Conservation (phyloP, 2,113 vertebrate genomes). For the Oreochromis niloticus region DNA sequence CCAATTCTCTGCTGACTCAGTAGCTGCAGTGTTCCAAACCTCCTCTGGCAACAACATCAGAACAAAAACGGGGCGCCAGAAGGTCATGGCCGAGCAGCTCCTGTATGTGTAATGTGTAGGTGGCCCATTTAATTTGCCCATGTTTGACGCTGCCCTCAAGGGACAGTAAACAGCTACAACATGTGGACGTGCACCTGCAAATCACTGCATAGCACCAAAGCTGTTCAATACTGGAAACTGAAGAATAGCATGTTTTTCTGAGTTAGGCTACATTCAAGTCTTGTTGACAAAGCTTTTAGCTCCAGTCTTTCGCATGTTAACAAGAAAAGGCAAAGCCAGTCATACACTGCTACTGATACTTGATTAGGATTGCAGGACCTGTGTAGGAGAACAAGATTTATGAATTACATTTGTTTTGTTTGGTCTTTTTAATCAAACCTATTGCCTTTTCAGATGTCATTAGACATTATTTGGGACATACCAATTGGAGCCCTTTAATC, state of each 20-base stretch:
- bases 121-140: neutral
- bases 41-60: neutral
- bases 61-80: neutral
- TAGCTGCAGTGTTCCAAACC: neutral
- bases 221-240: neutral
- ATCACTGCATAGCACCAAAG: neutral
- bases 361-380: neutral
- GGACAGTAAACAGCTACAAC: neutral
- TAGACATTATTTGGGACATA: neutral
- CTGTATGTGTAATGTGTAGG: neutral
- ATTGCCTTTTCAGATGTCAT: neutral
- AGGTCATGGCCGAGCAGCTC: neutral
- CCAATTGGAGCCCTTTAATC: neutral
- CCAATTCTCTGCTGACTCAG: neutral
- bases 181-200: neutral
- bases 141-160: neutral
- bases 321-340: neutral
- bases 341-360: neutral
- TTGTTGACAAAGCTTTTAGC: neutral
- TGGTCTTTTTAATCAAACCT: neutral
- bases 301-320: neutral
- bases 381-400: neutral
- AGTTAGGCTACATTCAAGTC: neutral
- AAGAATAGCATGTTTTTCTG: neutral
- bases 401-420: neutral